Conservation (phyloP, 2,797 vertebrate species). For the Rhincodon typus region DNA sequence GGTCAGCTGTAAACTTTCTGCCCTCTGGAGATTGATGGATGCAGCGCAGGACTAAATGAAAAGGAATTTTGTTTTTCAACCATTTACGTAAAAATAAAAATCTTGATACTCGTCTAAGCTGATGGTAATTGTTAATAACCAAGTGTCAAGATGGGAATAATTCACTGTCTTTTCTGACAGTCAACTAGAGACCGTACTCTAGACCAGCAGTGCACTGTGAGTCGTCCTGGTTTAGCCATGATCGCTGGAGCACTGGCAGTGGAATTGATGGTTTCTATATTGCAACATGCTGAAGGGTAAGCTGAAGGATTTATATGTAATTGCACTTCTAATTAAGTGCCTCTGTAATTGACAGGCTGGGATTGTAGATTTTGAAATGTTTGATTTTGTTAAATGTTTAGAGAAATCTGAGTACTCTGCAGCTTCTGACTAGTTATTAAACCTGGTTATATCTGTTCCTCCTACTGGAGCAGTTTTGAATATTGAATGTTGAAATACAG, state of each 20-base stretch:
- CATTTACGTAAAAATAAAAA: neutral
- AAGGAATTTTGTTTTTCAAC: neutral
- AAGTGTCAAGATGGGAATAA: neutral
- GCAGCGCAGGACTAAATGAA: neutral
- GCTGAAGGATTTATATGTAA: slow-evolving; percentile 41
- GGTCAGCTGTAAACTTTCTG: neutral
- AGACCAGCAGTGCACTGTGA: slow-evolving; percentile 97
- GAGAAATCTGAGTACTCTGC: neutral
- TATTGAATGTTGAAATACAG: neutral
- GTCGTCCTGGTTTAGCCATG: slow-evolving; percentile 88
- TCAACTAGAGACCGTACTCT: slow-evolving; percentile 90
- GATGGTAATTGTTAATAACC: neutral
- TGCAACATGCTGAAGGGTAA: slow-evolving; percentile 93
- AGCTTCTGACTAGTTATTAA: neutral
- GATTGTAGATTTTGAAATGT: neutral
- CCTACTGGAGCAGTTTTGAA: neutral
- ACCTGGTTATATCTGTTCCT: neutral
- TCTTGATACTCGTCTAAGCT: neutral
- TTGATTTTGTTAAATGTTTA: neutral
- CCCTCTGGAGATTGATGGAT: neutral
- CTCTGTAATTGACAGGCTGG: neutral
- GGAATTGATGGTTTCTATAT: slow-evolving; percentile 90
- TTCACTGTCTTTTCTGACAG: slow-evolving; percentile 53
- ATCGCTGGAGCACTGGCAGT: slow-evolving; percentile 91
- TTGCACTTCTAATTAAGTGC: neutral